Evolutionary conservation across 2,113 vertebrate genomes (phyloP).

Genomic region (Cynocephalus volans): DNA sequence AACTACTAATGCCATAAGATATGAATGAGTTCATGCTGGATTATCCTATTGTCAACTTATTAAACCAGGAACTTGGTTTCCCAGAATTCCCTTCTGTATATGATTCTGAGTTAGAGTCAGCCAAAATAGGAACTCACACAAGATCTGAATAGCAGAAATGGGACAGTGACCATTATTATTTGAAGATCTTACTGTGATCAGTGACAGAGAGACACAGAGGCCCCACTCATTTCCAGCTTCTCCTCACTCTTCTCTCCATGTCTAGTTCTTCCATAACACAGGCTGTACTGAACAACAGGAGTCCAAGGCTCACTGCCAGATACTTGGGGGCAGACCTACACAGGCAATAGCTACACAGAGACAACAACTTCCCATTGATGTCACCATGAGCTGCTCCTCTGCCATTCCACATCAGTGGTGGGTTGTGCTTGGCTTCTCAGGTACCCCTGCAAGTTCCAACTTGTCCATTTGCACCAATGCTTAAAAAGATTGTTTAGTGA

Average conservation of each 20-base stretch:
- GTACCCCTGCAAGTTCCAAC: not conserved
- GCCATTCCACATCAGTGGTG: not conserved
- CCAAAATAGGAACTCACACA: not conserved
- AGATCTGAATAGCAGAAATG: not conserved
- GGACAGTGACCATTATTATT: not conserved
- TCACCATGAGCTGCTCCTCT: not conserved
- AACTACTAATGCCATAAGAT: not conserved
- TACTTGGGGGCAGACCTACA: too few relatives aligned
- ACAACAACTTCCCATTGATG: not conserved
- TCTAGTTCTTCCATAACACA: not conserved
- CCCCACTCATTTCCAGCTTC: not conserved
- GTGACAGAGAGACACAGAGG: not conserved
- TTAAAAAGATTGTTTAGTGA: not conserved
- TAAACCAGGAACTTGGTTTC: not conserved
- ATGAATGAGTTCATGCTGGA: not conserved
- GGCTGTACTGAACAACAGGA: not conserved
- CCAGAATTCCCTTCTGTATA: conserved; percentile 5
- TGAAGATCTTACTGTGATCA: not conserved
- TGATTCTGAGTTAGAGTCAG: not conserved
- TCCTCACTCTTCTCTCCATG: not conserved
- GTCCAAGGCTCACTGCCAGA: not conserved
- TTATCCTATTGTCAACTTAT: not conserved
- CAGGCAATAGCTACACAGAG: not conserved
- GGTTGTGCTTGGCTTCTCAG: not conserved
- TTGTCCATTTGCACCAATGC: not conserved